Base-by-base conservation (phyloP, 2,888 invertebrate species). In the Arctia plantaginis region DNA sequence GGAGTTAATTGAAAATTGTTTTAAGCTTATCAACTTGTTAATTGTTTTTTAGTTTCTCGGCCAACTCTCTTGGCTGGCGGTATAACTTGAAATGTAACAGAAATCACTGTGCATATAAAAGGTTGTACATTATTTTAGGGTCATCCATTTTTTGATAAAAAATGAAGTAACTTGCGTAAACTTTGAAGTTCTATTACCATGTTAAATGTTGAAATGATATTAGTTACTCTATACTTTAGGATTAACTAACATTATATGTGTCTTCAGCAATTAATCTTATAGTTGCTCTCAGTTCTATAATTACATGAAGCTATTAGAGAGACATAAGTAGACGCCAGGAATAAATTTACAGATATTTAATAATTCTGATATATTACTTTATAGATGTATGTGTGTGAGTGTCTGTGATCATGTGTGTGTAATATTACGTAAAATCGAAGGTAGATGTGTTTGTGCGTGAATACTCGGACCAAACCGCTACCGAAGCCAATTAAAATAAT, bases 401-500 rank as follows among this genome's bases (percentile, higher is more conserved):
- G 1, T 30, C 18, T 30, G 30, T 30, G 18, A 47, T 73, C 78
- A 27, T 77, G 27, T 75, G 81, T 84, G 79, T 81, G 85, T 77
- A 80, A 83, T 87, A 86, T 85, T 86, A 87, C 75, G 85, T 83
- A 85, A 83, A 84, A 83, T 81, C 55, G 76, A 51, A 59, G 77
- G 79, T 85, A 84, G 79, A 80, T 88, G 86, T 89, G 87, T 89
- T 86, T 86, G 89, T 88, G 82, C 84, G 87, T 90, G 89, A 89
- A 89, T 86, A 90, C 87, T 84, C 87, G 85, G 85, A 86, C 89
- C 89, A 85, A 90, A 90, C 88, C 91, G 96, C 96, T 96, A 96
- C 96, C 94, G 95, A 92, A 95, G 93, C 95, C 95, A 96, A 96
- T 96, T 96, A 96, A 95, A 96, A 95, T 96, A 95, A 96, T 95